Base-by-base conservation (phyloP, 2,888 invertebrate genomes). In the Flexamia atlantica region DNA sequence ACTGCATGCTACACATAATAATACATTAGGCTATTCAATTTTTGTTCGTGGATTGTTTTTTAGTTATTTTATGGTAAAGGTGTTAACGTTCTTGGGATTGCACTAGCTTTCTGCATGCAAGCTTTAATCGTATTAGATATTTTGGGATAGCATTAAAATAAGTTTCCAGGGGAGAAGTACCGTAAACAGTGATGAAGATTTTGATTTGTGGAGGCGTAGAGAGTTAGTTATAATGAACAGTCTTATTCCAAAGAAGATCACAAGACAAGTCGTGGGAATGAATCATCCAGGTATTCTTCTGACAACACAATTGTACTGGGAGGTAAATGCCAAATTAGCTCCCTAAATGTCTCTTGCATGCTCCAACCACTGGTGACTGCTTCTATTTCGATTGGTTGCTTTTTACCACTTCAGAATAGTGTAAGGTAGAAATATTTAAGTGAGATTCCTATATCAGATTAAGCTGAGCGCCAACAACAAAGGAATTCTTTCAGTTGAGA, bases 91-190 rank as follows among this genome's bases (percentile, higher is more conserved):
- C 25, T 28, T 30, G 64, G 5, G 10, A 14, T 17, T 64, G 64
- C 64, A 64, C 30, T 64, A 64, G 64, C 64, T 64, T 64, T 64
- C 28, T 30, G 64, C 14, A 64, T n/a, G 72, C 72, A 72, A 40
- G 72, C 72, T 40, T 2, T 72, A n/a, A 5, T 68, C 25, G 7
- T 40, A 42, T 20, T 72, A 42, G 72, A 23, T 40, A 72, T 42
- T 72, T 72, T 72, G 25, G 72, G 72, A 40, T 72, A 72, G 72
- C 10, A 23, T 23, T 72, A 72, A 72, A 72, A 40, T 23, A 72
- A 72, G 72, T 72, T 72, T 72, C 40, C 72, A 72, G 72, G 72
- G 36, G 17, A 68, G 53, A 53, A 53, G 23, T 53, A 23, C 53
- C 20, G 23, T 28, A 14, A 28, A 30, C 64, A 64, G 64, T 14